Conservation (phyloP, 2,113 vertebrate genomes). For the Pelmatolapia mariae region DNA sequence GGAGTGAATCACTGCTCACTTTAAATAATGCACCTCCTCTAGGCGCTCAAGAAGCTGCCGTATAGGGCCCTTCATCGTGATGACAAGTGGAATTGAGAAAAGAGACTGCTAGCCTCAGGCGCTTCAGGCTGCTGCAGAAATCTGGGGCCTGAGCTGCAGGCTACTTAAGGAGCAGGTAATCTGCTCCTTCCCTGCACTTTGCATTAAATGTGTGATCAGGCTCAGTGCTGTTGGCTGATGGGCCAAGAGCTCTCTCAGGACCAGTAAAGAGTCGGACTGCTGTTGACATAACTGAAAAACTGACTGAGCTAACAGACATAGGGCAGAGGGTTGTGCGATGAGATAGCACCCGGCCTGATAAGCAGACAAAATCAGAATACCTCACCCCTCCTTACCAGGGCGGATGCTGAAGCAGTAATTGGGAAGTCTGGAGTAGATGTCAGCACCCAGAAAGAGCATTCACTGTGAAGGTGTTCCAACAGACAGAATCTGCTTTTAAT, state of each 20-base stretch:
- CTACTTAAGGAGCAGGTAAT: slow-evolving; percentile 33
- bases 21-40: slow-evolving; percentile 60
- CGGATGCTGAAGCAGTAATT: not conserved
- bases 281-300: slow-evolving; percentile 23
- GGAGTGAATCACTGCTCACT: slow-evolving; percentile 60
- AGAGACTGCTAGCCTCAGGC: not conserved
- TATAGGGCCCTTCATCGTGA: slow-evolving; percentile 45
- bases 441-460: not conserved
- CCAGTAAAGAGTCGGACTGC: not conserved
- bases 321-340: not conserved
- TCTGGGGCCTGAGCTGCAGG: not conserved
- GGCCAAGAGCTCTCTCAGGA: slow-evolving; percentile 4
- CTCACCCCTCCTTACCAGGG: not conserved
- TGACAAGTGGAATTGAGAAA: slow-evolving; percentile 38
- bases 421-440: not conserved
- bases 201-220: slow-evolving; percentile 24
- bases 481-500: not conserved
- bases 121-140: not conserved
- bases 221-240: slow-evolving; percentile 2
- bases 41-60: not conserved
- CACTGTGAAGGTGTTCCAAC: not conserved
- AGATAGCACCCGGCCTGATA: not conserved
- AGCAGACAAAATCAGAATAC: not conserved
- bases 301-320: not conserved
- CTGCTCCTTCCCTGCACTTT: slow-evolving; percentile 10